Base-by-base conservation (phyloP, 2,113 vertebrate species). In the Platichthys stellatus region DNA sequence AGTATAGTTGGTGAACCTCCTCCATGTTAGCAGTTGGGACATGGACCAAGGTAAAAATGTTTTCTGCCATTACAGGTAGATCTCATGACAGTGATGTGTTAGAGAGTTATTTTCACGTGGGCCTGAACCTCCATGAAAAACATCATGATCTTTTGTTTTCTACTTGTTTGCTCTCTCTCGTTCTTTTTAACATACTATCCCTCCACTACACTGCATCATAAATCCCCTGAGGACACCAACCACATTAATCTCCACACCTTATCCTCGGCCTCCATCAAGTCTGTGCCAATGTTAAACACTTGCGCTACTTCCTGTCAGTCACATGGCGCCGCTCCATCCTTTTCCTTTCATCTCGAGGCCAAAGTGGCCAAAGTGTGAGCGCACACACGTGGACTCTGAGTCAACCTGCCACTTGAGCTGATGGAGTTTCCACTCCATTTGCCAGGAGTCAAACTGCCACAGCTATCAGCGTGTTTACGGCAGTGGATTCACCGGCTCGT, bases 341-440 rank as follows among this genome's bases (percentile, higher is more conserved):
- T 45, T 45, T 49, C 45, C 18, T n/a, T 10, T 53, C 20, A 53
- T 51, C 49, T 51, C 49, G 9, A 23, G 17, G n/a, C 57, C 62
- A 0, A 62, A 62, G 18, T 58, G 61, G 15, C 20, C 66, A 8
- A n/a, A 35, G 15, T 61, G 21, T 35, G 49, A 51, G 49, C 1
- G n/a, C 0, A n/a, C 4, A 11, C 18, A 3, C 15, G 15, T 47
- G 13, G 14, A 17, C 3, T 7, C 28, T 26, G 38, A 45, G 26
- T 17, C 64, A 62, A 8, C 4, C 43, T 11, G 1, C 23, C 58
- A 24, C 57, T 75, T 43, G 15, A 80, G 24, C 8, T 23, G 58
- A 77, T 67, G 0, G 24, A 74, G 21, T 81, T 77, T 84, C 73
- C 77, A 69, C 64, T 59, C n/a, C 69, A 66, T 77, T 28, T 65